These are phyloP conservation scores for Acanthopleura granulata DNA, from an alignment of 2,888 invertebrate genomes.

Conservation along the genomic window DNA sequence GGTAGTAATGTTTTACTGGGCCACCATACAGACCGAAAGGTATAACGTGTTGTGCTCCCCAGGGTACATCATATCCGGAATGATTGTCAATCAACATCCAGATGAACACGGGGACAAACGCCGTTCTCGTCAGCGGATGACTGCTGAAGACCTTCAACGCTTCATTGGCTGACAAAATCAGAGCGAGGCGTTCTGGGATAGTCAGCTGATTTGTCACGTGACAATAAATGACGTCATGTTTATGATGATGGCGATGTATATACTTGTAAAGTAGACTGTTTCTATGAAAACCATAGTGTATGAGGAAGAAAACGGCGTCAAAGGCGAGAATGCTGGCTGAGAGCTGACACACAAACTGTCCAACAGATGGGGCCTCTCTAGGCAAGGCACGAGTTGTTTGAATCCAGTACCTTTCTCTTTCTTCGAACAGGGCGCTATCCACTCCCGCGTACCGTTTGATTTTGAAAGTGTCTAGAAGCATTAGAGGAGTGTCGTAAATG, in stretches of 20 bases:
- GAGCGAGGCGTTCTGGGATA: constrained; percentile 46
- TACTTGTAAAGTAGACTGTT: constrained; percentile 50
- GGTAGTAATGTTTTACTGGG: constrained; percentile 49
- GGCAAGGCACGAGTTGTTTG: constrained; percentile 55
- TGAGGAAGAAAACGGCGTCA: constrained; percentile 52
- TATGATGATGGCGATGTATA: constrained; percentile 58
- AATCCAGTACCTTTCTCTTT: constrained; percentile 40
- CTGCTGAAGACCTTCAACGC: constrained; percentile 48
- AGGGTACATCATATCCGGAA: constrained; percentile 60
- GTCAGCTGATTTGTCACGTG: constrained; percentile 60
- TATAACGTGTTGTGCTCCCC: constrained; percentile 51
- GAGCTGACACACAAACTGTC: constrained; percentile 41
- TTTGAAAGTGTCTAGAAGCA: constrained; percentile 52
- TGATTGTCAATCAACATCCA: constrained; percentile 57
- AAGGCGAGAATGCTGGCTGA: constrained; percentile 48
- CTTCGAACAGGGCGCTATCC: constrained; percentile 40
- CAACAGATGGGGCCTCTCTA: constrained; percentile 40
- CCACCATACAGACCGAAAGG: constrained; percentile 55
- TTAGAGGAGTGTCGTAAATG: constrained; percentile 45
- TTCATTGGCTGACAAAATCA: constrained; percentile 57
- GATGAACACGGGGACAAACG: constrained; percentile 57
- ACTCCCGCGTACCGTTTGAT: constrained; percentile 56
- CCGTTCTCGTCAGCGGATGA: constrained; percentile 56
- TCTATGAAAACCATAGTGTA: constrained; percentile 53
- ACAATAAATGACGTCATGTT: constrained; percentile 50